Percentiles rank a stretch among this genome's conserved stretches.
Conservation (phyloP, 2,888 invertebrate genomes). For the Nysson spinosus region DNA sequence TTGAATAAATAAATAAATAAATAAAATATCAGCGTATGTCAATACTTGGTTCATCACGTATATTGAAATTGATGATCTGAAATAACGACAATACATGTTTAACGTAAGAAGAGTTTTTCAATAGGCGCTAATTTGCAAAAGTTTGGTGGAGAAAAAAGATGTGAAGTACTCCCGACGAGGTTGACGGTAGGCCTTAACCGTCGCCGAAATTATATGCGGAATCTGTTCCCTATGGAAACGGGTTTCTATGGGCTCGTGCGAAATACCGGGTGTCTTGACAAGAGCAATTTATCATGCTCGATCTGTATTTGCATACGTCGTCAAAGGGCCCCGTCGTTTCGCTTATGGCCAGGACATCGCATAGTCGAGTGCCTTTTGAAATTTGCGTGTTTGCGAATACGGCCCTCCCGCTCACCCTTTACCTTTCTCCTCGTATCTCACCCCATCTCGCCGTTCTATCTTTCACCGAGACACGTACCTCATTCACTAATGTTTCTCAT, state of each 20-base stretch:
- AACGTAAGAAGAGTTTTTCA: too few relatives aligned
- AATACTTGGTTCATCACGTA: too few relatives aligned
- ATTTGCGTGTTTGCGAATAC: slow-evolving; percentile 77
- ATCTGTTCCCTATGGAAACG: slow-evolving; percentile 69
- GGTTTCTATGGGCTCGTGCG: slow-evolving; percentile 75
- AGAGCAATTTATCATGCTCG: slow-evolving; percentile 77
- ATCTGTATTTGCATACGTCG: slow-evolving; percentile 77
- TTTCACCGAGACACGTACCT: slow-evolving; percentile 31
- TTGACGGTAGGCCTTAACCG: slow-evolving; percentile 58
- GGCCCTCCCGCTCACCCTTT: slow-evolving; percentile 46
- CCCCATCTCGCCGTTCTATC: slow-evolving; percentile 41
- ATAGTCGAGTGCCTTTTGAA: slow-evolving; percentile 77
- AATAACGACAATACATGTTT: too few relatives aligned
- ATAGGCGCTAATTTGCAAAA: slow-evolving; percentile 35
- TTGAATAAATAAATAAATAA: too few relatives aligned
- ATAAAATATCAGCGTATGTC: too few relatives aligned
- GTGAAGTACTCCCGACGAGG: slow-evolving; percentile 16
- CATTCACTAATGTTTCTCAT: slow-evolving; percentile 8
- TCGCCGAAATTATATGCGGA: slow-evolving; percentile 71
- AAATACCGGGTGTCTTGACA: slow-evolving; percentile 77
- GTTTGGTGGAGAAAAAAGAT: slow-evolving; percentile 35
- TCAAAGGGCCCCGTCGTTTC: slow-evolving; percentile 74
- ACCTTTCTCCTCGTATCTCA: slow-evolving; percentile 21
- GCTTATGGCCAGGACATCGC: slow-evolving; percentile 74
- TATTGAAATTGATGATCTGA: too few relatives aligned